Base-by-base conservation (phyloP, 1,140 invertebrate species). In the Zeugodacus cucurbitae region DNA sequence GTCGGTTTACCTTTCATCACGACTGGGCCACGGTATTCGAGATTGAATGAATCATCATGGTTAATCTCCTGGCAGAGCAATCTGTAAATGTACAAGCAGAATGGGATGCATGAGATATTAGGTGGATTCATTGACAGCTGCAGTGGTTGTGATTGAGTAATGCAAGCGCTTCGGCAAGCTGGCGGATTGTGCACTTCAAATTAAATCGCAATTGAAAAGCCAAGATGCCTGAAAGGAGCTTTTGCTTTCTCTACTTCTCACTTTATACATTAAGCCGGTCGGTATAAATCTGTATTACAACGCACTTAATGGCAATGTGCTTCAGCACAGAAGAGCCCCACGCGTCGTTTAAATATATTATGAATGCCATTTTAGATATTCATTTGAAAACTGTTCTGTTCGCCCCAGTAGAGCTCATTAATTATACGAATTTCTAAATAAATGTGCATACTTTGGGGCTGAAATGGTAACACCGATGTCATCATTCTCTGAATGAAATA, bases 1-100 rank as follows among this genome's bases (percentile, higher is more conserved):
- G 98, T 97, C 1, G 97, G 96, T 94, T 98, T 98, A 48, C 98
- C 98, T 94, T 99, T 98, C 98, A 98, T 99, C 95, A 98, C 98
- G 3, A 99, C 96, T 58, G 97, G 96, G 8, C 98, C 98, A 88
- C 98, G 95, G 91, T 97, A 97, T 34, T 97, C 96, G 90, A 99
- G 96, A 88, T 97, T 94, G 93, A 99, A 99, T 89, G 97, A 95
- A 4, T 97, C 96, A 92, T 99, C 97, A 90, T 95, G 95, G 94
- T 98, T 98, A 90, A 98, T 96, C 29, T 96, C 95, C 90, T 96
- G 94, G 91, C 96, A 96, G 2, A 99, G 94, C 90, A 96, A 96
- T 89, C 98, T 99, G 94, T 22, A 96, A 96, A 91, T 91, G 87
- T 90, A 89, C 89, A 90, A 87, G 58, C 26, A 89, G 14, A 87